These are phyloP conservation scores for Zaprionus taronus DNA, from an alignment of 1,140 invertebrate genomes.

Conservation along the genomic window DNA sequence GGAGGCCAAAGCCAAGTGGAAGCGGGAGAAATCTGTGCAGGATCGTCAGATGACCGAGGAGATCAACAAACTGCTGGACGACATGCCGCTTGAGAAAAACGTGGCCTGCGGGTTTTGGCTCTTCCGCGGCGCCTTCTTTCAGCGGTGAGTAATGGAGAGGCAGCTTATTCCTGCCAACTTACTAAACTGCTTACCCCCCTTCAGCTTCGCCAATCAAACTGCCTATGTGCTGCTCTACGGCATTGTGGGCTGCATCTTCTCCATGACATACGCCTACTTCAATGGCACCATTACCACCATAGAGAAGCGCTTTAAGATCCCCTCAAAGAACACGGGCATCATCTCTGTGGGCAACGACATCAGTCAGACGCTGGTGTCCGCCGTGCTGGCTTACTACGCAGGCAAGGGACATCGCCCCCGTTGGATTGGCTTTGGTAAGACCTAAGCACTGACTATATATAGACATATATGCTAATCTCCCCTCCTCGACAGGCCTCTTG, in stretches of 20 bases:
- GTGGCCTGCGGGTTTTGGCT: constrained; percentile 88
- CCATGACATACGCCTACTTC: constrained; percentile 91
- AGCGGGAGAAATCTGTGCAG: constrained; percentile 65
- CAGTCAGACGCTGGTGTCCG: constrained; percentile 67
- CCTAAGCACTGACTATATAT: not conserved
- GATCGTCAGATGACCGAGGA: constrained; percentile 78
- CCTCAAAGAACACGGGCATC: constrained; percentile 90
- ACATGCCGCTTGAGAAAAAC: constrained; percentile 86
- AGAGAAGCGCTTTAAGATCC: constrained; percentile 92
- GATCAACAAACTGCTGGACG: constrained; percentile 85
- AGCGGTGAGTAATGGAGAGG: constrained; percentile 73
- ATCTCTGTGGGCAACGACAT: constrained; percentile 89
- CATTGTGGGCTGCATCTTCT: constrained; percentile 89
- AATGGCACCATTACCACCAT: constrained; percentile 92
- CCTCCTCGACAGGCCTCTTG: constrained; percentile 86
- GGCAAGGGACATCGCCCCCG: constrained; percentile 75
- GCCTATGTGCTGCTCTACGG: constrained; percentile 90
- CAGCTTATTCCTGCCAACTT: not conserved
- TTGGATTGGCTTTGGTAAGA: constrained; percentile 79
- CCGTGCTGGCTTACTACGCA: constrained; percentile 71
- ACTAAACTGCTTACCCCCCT: not conserved
- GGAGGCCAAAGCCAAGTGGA: constrained; percentile 51
- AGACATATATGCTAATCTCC: not conserved
- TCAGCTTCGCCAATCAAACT: constrained; percentile 90
- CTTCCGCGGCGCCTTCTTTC: constrained; percentile 86